Conservation (phyloP, 2,888 invertebrate genomes). For the Amphipoea oculea region DNA sequence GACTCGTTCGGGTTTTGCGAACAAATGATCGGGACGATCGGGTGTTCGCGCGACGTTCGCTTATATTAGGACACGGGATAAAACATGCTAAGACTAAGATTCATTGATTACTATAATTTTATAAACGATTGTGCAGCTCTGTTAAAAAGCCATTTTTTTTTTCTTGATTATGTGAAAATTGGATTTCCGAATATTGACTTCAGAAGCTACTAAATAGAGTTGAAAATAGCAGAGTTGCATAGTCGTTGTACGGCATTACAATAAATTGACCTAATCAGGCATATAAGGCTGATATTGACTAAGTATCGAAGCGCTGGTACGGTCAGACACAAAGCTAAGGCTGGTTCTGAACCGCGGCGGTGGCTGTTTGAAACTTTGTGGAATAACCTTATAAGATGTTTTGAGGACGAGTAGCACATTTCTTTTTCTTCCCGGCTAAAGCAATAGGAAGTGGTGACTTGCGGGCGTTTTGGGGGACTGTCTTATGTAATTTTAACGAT, state of each 20-base stretch:
- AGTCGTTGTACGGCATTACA: slow-evolving; percentile 30
- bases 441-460: too few species aligned
- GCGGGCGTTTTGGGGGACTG: too few species aligned
- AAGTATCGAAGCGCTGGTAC: slow-evolving; percentile 51
- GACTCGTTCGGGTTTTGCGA: neutral
- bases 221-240: slow-evolving; percentile 46
- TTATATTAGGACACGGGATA: neutral
- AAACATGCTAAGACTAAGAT: slow-evolving; percentile 26
- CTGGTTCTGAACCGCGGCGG: slow-evolving; percentile 36
- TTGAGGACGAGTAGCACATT: neutral
- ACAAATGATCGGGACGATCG: neutral
- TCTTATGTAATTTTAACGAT: too few species aligned
- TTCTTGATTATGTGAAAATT: neutral
- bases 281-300: slow-evolving; percentile 46
- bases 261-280: slow-evolving; percentile 39
- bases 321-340: slow-evolving; percentile 50
- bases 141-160: neutral
- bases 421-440: too few species aligned
- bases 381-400: neutral
- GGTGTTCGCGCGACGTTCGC: neutral
- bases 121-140: slow-evolving; percentile 33
- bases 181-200: slow-evolving; percentile 1
- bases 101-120: slow-evolving; percentile 1
- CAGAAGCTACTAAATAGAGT: slow-evolving; percentile 4
- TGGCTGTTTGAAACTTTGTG: slow-evolving; percentile 29